phyloP scores from a whole-genome alignment of 1,140 invertebrate species.

The Lasaia peninsularis region DNA sequence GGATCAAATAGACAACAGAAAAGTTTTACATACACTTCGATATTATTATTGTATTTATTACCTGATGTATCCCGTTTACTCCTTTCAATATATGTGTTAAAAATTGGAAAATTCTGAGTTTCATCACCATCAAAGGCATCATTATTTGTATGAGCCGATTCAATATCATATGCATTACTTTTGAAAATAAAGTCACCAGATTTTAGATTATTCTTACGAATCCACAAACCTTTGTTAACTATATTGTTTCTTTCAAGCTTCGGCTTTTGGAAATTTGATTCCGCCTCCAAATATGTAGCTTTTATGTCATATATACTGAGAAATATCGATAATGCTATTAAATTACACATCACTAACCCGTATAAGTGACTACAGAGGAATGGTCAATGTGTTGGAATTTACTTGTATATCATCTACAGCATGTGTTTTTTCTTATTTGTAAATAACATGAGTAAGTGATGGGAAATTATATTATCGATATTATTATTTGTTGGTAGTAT shows the following conservation, averaged over 20 bases:
- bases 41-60: too few species aligned
- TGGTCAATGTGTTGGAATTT: constrained; percentile 26
- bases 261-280: constrained; percentile 39
- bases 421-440: constrained; percentile 40
- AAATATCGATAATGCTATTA: constrained; percentile 31
- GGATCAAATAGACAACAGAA: too few species aligned
- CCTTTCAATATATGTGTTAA: constrained; percentile 43
- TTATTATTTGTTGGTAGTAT: not conserved
- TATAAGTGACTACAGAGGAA: constrained; percentile 18
- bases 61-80: constrained; percentile 38
- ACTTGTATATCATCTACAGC: constrained; percentile 33
- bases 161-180: constrained; percentile 42
- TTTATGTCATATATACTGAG: constrained; percentile 20
- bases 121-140: constrained; percentile 38
- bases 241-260: constrained; percentile 54
- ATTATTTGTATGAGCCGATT: constrained; percentile 42
- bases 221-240: constrained; percentile 57
- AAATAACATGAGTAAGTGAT: constrained; percentile 33
- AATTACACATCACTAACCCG: constrained; percentile 34
- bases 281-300: constrained; percentile 29
- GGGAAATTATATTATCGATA: constrained; percentile 16
- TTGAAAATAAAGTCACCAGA: constrained; percentile 45
- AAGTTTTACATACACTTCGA: too few species aligned
- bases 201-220: constrained; percentile 30
- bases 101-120: constrained; percentile 30